Evolutionary conservation across 2,113 vertebrate species (phyloP), one percentile per base, ranked within the genome.

Genomic region (Myxocyprinus asiaticus): DNA sequence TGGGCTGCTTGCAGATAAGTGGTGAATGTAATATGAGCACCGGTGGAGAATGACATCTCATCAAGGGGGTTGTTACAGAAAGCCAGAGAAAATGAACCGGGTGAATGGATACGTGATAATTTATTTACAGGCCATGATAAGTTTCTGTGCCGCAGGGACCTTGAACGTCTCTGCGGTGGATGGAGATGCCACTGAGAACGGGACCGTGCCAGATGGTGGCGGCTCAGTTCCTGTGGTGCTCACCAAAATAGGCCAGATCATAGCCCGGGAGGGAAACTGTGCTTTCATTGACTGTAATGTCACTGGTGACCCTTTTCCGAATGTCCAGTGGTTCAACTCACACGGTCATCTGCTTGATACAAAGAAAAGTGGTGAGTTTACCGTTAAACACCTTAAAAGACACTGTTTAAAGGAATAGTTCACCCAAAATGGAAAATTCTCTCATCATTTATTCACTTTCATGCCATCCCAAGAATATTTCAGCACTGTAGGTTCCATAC

Each of bases 261-360:
- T 97, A 58, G 97, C 94, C 87, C 95, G 94, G 56, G 98, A 99
- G 88, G 97, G 97, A 47, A 95, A 91, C 79, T 97, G 94, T 81
- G 95, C 93, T 81, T 90, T 97, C 91, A 96, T 99, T 14, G 93
- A 98, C 83, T 99, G 98, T 88, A 99, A 95, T 6, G 88, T 97
- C 84, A 94, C 90, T 7, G 98, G 96, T 76, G 89, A 94, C 9
- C 98, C 98, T 0, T 87, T 91, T 44, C 98, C 95, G 11, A 93
- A 50, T 0, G 91, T 97, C 81, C 93, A 92, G 69, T 99, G 98
- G 98, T 98, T 95, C 88, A 97, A 97, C 87, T 99, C 97, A 51
- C 92, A 96, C 0, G 95, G 96, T 55, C 87, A 15, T 64, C 89
- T 93, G 67, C 90, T 98, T 84, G 90, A 93, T 79, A 92, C 92